Percentiles rank a stretch among this genome's conserved stretches.
These are phyloP conservation scores for Eciton burchellii DNA, from an alignment of 1,140 invertebrate species.

Conservation along the genomic window DNA sequence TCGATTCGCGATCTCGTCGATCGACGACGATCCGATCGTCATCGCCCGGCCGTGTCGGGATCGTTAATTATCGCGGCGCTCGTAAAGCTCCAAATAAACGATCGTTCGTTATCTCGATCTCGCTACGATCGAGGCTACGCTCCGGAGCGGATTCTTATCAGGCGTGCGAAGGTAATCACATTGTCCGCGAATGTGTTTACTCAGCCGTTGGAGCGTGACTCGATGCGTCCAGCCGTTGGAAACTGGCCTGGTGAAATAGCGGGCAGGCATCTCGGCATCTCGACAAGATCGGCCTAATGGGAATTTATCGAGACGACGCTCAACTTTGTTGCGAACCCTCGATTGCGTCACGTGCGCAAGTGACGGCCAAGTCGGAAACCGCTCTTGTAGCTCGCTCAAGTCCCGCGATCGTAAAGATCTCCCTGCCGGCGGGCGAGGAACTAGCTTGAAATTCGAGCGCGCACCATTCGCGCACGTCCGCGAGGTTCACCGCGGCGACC, in stretches of 20 bases:
- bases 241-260: slow-evolving; percentile 64
- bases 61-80: slow-evolving; percentile 73
- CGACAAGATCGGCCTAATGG: slow-evolving; percentile 71
- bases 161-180: not conserved
- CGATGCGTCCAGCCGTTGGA: slow-evolving; percentile 42
- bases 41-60: slow-evolving; percentile 48
- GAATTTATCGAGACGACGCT: slow-evolving; percentile 74
- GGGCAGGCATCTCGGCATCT: slow-evolving; percentile 57
- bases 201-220: slow-evolving; percentile 11
- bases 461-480: too few relatives aligned
- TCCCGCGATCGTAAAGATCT: too few relatives aligned
- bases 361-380: slow-evolving; percentile 59
- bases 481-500: too few relatives aligned
- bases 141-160: not conserved
- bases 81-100: slow-evolving; percentile 45
- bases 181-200: slow-evolving; percentile 17
- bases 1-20: too few relatives aligned
- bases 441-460: too few relatives aligned
- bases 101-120: too few relatives aligned
- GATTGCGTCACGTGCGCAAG: slow-evolving; percentile 57
- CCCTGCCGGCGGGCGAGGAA: too few relatives aligned
- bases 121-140: too few relatives aligned
- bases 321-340: slow-evolving; percentile 70
- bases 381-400: slow-evolving; percentile 39
- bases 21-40: too few relatives aligned